Evolutionary conservation across 1,140 invertebrate species (phyloP).

Genomic region (Micrasema longulum): DNA sequence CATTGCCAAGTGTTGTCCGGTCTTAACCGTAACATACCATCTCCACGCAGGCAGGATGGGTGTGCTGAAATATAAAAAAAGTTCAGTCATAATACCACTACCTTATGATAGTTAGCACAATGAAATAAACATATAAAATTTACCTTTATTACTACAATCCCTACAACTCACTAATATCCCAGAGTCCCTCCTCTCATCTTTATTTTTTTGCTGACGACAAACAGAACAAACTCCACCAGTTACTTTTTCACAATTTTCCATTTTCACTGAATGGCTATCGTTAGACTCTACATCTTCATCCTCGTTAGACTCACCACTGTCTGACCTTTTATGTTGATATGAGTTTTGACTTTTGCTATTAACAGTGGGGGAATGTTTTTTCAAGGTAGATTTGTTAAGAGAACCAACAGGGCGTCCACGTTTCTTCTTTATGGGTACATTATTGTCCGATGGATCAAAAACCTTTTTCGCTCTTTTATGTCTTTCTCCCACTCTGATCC

Average conservation of each 20-base stretch:
- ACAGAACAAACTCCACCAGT: slow-evolving; percentile 70
- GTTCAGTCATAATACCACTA: no score
- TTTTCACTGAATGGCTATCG: slow-evolving; percentile 37
- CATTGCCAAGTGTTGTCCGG: slow-evolving; percentile 79
- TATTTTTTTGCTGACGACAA: slow-evolving; percentile 68
- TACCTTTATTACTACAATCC: slow-evolving; percentile 85
- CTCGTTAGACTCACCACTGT: slow-evolving; percentile 56
- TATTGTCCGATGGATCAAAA: slow-evolving; percentile 83
- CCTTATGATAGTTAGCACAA: no score
- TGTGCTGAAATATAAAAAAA: slow-evolving; percentile 69
- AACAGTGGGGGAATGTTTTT: slow-evolving; percentile 58
- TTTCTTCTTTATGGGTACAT: slow-evolving; percentile 74
- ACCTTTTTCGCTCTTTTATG: slow-evolving; percentile 77
- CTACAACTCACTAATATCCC: slow-evolving; percentile 81
- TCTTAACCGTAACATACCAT: slow-evolving; percentile 73
- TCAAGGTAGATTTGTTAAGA: slow-evolving; percentile 70
- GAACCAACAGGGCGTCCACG: slow-evolving; percentile 73
- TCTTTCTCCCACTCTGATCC: slow-evolving; percentile 63
- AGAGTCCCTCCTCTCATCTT: slow-evolving; percentile 62
- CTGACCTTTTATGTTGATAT: slow-evolving; percentile 48
- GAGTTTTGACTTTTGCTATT: slow-evolving; percentile 17
- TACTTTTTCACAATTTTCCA: slow-evolving; percentile 38
- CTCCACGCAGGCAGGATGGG: slow-evolving; percentile 75
- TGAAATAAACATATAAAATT: slow-evolving; percentile 31
- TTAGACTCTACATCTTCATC: slow-evolving; percentile 58